Conservation (phyloP, 1,140 invertebrate species). For the Neoseiulus cucumeris region DNA sequence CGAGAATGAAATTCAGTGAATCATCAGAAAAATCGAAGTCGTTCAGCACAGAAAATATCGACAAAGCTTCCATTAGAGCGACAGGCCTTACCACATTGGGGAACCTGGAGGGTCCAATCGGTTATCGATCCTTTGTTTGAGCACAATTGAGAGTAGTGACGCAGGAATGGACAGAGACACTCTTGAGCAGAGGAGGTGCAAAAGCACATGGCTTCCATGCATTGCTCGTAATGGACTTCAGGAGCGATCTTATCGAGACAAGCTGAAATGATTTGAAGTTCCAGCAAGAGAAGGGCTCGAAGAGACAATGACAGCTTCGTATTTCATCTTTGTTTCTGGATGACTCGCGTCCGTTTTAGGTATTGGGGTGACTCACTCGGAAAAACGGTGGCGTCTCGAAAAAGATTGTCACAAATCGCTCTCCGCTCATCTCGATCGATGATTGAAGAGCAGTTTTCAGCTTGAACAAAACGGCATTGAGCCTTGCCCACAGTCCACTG, state of each 20-base stretch:
- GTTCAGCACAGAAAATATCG: too few relatives aligned
- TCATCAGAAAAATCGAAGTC: too few relatives aligned
- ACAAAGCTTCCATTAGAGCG: too few relatives aligned
- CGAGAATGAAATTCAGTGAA: too few relatives aligned
- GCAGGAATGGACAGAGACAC: slow-evolving; percentile 47
- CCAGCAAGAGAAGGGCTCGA: too few relatives aligned
- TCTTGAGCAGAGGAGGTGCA: slow-evolving; percentile 35
- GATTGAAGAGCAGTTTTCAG: slow-evolving; percentile 18
- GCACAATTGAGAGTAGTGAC: slow-evolving; percentile 58
- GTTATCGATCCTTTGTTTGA: slow-evolving; percentile 43
- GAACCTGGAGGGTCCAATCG: slow-evolving; percentile 50
- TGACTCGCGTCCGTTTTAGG: too few relatives aligned
- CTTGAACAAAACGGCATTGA: slow-evolving; percentile 33
- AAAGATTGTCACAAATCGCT: background rate
- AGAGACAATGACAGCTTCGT: too few relatives aligned
- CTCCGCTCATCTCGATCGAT: slow-evolving; percentile 20
- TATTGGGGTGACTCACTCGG: background rate
- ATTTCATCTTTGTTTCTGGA: too few relatives aligned
- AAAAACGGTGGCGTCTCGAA: background rate
- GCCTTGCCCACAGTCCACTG: slow-evolving; percentile 59
- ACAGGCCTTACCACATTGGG: slow-evolving; percentile 45
- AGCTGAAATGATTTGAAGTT: too few relatives aligned
- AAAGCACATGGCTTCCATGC: slow-evolving; percentile 64
- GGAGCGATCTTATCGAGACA: slow-evolving; percentile 60
- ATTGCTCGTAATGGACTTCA: slow-evolving; percentile 50